Conservation (phyloP, 2,888 invertebrate genomes). For the Carpatolechia fugitivella region DNA sequence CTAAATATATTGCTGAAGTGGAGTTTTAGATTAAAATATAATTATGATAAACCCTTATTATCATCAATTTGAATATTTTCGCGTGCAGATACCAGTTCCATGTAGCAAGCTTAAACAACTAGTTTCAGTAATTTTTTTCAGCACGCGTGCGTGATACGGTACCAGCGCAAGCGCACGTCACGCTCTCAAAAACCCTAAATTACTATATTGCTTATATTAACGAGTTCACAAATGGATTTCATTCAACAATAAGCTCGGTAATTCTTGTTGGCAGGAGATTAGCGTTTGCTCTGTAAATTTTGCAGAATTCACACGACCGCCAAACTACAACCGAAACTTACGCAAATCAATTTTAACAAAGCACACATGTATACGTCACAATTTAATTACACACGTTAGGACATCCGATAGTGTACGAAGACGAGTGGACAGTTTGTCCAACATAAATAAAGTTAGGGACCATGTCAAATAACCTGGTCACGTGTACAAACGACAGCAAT, state of each 20-base stretch:
- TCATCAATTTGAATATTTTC: no score
- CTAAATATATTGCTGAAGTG: no score
- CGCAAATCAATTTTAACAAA: background rate
- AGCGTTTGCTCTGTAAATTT: background rate
- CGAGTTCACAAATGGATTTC: conserved; percentile 15
- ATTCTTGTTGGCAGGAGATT: conserved; percentile 5
- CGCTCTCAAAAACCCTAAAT: conserved; percentile 16
- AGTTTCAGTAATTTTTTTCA: no score
- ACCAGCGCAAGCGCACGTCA: conserved; percentile 8
- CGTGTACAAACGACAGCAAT: conserved; percentile 45
- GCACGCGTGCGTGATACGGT: background rate
- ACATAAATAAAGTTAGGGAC: conserved; percentile 22
- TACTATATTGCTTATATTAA: conserved; percentile 14
- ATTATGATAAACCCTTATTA: no score
- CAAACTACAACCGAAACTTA: background rate
- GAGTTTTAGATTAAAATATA: no score
- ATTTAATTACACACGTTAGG: background rate
- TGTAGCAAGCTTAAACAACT: background rate
- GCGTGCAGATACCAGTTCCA: background rate
- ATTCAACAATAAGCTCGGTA: conserved; percentile 8
- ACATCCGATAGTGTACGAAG: background rate
- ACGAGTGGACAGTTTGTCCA: conserved; percentile 12
- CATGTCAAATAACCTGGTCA: conserved; percentile 31
- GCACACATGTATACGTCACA: background rate
- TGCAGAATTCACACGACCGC: background rate